Percentiles rank a stretch among this genome's conserved stretches.
These are phyloP conservation scores for Limonius californicus DNA, from an alignment of 1,140 invertebrate species.

Conservation along the genomic window DNA sequence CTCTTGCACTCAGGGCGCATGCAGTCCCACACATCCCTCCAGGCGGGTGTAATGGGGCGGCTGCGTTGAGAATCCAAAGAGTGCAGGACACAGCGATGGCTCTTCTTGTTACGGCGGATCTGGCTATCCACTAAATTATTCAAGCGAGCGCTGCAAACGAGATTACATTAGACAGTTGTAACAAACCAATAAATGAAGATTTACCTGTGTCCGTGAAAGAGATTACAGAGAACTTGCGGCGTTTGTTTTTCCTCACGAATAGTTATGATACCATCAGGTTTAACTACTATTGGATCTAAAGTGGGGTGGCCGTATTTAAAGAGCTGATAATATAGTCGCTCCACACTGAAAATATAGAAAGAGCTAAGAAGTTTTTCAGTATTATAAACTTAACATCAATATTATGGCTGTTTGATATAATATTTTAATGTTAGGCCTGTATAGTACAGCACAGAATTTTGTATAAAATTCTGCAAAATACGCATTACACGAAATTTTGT, in stretches of 20 bases:
- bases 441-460: too few relatives aligned
- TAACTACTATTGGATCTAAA: slow-evolving; percentile 73
- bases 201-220: slow-evolving; percentile 84
- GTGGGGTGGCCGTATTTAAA: slow-evolving; percentile 77
- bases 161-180: slow-evolving; percentile 13
- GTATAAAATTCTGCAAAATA: too few relatives aligned
- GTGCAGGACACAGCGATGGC: slow-evolving; percentile 67
- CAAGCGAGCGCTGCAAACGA: slow-evolving; percentile 59
- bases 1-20: slow-evolving; percentile 80
- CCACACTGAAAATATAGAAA: slow-evolving; percentile 70
- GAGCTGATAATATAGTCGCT: slow-evolving; percentile 78
- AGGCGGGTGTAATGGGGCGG: slow-evolving; percentile 63
- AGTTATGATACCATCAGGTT: slow-evolving; percentile 66
- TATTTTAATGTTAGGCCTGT: too few relatives aligned
- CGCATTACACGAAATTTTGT: too few relatives aligned
- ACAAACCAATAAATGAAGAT: not conserved
- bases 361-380: too few relatives aligned
- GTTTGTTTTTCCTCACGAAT: slow-evolving; percentile 74
- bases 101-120: slow-evolving; percentile 45
- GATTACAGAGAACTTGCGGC: slow-evolving; percentile 72
- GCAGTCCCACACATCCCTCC: slow-evolving; percentile 83
- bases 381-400: too few relatives aligned
- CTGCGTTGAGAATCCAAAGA: slow-evolving; percentile 81
- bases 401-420: too few relatives aligned
- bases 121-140: slow-evolving; percentile 77